Evolutionary conservation across 2,888 invertebrate genomes (phyloP).

Genomic region (Norana najaformis): DNA sequence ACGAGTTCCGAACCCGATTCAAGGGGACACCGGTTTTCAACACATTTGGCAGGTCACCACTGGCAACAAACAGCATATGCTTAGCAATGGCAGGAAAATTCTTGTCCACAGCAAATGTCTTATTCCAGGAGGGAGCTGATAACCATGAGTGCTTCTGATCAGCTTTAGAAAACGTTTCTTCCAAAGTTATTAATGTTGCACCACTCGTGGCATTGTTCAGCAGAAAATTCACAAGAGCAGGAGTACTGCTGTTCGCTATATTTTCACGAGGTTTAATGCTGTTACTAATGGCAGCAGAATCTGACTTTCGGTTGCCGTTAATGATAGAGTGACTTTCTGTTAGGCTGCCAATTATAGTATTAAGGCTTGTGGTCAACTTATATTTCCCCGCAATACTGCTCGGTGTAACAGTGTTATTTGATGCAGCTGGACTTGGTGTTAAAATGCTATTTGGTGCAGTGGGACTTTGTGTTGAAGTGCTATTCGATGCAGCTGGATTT

Average conservation of each 20-base stretch:
- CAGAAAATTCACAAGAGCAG: neutral
- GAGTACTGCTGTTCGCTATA: neutral
- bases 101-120: neutral
- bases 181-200: neutral
- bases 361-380: neutral
- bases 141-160: neutral
- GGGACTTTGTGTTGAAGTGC: neutral
- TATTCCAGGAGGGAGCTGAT: neutral
- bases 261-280: neutral
- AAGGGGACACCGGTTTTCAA: neutral
- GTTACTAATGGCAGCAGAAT: neutral
- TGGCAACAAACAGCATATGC: neutral
- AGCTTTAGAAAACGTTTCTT: neutral
- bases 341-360: neutral
- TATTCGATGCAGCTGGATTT: neutral
- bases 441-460: neutral
- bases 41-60: neutral
- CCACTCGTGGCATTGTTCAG: neutral
- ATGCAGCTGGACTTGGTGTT: neutral
- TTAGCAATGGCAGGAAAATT: neutral
- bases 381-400: neutral
- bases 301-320: neutral
- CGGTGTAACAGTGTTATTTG: neutral
- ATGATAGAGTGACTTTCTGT: neutral
- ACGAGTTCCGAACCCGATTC: neutral